These are phyloP conservation scores for Tolmerus cingulatus DNA, from an alignment of 2,888 invertebrate species.

Conservation along the genomic window DNA sequence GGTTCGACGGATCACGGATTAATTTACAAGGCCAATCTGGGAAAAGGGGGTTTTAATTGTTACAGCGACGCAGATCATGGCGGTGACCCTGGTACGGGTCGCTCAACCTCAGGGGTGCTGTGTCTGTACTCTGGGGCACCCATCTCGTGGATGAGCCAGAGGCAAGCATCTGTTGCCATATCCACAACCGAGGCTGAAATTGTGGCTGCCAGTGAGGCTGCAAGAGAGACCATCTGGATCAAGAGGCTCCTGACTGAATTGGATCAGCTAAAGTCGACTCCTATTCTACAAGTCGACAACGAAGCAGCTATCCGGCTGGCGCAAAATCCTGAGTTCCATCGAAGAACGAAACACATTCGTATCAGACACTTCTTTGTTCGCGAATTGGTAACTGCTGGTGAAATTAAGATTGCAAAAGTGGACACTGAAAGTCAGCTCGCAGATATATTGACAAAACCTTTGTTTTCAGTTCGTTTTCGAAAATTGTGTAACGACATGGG, in stretches of 20 bases:
- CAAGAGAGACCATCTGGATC: constrained; percentile 48
- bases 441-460: too few relatives aligned
- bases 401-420: too few relatives aligned
- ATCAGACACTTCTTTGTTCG: too few relatives aligned
- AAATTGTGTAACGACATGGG: too few relatives aligned
- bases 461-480: too few relatives aligned
- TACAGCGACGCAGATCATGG: constrained; percentile 48
- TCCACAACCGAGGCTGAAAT: constrained; percentile 52
- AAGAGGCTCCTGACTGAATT: background rate
- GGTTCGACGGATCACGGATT: background rate
- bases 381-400: too few relatives aligned
- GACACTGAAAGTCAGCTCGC: too few relatives aligned
- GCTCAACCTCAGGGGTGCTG: constrained; percentile 44
- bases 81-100: constrained; percentile 38
- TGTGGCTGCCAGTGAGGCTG: constrained; percentile 47
- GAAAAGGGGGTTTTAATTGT: background rate
- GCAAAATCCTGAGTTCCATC: too few relatives aligned
- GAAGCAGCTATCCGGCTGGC: too few relatives aligned
- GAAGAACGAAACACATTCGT: too few relatives aligned
- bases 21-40: background rate
- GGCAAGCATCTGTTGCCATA: constrained; percentile 51
- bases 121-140: constrained; percentile 3
- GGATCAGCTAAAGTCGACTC: too few relatives aligned
- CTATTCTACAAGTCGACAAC: too few relatives aligned
- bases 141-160: constrained; percentile 20